phyloP scores from a whole-genome alignment of 1,140 invertebrate genomes.

The Formica exsecta region DNA sequence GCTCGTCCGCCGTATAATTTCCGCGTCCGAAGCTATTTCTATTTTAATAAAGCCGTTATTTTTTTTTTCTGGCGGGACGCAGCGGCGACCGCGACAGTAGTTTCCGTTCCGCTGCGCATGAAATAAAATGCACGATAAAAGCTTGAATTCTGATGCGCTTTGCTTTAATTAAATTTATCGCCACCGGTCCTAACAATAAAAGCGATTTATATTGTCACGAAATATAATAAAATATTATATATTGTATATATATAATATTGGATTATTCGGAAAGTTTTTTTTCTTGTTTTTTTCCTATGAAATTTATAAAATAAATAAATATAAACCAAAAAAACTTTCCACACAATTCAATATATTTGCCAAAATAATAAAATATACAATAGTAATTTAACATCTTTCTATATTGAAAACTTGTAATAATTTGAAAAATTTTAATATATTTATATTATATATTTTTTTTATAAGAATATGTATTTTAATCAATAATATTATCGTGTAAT shows the following conservation, averaged over 20 bases:
- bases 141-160: not conserved
- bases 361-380: not conserved
- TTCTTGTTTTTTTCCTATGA: no score
- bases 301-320: no score
- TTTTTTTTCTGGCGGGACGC: conserved; percentile 18
- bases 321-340: no score
- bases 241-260: no score
- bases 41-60: conserved; percentile 55
- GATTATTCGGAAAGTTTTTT: no score
- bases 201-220: not conserved
- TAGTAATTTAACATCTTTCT: not conserved
- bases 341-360: not conserved
- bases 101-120: conserved; percentile 17
- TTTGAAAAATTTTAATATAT: not conserved
- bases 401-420: not conserved
- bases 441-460: not conserved
- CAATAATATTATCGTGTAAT: not conserved
- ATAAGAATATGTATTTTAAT: not conserved
- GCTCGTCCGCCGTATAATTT: conserved; percentile 17
- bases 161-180: conserved; percentile 9
- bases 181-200: not conserved
- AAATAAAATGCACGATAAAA: conserved; percentile 17
- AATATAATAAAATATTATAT: not conserved
- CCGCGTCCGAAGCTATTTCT: conserved; percentile 42
- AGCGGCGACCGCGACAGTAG: not conserved